phyloP scores from a whole-genome alignment of 2,888 invertebrate genomes.

The Tipula lateralis region DNA sequence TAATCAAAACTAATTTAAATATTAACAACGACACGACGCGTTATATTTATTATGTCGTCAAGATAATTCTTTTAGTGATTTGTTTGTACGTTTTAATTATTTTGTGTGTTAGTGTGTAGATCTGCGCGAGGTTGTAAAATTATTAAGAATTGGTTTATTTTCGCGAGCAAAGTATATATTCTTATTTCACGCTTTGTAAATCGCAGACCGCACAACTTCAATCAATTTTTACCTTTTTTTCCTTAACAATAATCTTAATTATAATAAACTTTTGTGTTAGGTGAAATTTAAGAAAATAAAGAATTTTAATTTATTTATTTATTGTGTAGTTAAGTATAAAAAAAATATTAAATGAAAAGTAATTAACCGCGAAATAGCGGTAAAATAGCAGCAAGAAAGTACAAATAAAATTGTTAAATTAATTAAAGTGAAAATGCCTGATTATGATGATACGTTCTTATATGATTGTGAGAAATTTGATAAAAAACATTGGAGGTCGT shows the following conservation, averaged over 20 bases:
- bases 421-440: conserved; percentile 39
- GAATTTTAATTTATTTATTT: neutral
- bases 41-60: neutral
- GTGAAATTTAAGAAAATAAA: neutral
- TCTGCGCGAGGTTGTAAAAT: neutral
- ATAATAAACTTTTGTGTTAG: neutral
- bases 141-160: neutral
- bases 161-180: neutral
- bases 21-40: neutral
- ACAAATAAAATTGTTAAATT: no score
- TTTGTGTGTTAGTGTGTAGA: neutral
- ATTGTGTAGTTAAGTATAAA: conserved; percentile 3
- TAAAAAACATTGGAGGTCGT: conserved; percentile 34
- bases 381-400: conserved; percentile 7
- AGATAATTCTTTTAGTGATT: neutral
- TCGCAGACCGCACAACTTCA: neutral
- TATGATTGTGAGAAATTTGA: conserved; percentile 44
- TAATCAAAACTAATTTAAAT: neutral
- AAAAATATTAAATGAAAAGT: neutral
- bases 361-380: conserved; percentile 24
- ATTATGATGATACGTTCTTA: conserved; percentile 47
- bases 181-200: neutral
- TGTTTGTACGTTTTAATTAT: neutral
- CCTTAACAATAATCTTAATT: neutral
- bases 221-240: neutral